Evolutionary conservation across 2,888 invertebrate species (phyloP).

Genomic region (Eulithis prunata): DNA sequence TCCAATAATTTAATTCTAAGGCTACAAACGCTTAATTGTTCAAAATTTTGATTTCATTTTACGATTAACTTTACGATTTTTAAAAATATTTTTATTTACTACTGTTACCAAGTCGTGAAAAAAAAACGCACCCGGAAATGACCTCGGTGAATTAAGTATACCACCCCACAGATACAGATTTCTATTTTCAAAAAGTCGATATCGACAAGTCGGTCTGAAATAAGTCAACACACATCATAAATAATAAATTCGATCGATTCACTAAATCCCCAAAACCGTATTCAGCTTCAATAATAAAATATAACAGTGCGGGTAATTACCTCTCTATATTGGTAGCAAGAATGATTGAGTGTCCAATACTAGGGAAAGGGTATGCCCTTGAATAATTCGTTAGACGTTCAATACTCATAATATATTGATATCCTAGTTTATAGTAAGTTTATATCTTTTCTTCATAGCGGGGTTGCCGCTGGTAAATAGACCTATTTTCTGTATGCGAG

Average conservation of each 20-base stretch:
- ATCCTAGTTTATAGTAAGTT: slow-evolving; percentile 34
- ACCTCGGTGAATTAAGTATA: no score
- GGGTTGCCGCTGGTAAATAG: slow-evolving; percentile 3
- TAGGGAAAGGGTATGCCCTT: slow-evolving; percentile 36
- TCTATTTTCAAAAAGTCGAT: no score
- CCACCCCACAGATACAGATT: no score
- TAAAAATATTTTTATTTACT: no score
- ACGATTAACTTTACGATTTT: no score
- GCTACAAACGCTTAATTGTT: no score
- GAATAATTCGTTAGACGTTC: slow-evolving; percentile 41
- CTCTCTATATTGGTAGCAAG: slow-evolving; percentile 18
- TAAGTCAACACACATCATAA: background rate
- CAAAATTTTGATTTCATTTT: no score
- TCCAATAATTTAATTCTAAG: no score
- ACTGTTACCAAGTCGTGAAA: no score
- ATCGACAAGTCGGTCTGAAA: no score
- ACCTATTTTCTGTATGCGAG: background rate
- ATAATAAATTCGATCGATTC: background rate
- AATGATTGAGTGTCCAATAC: slow-evolving; percentile 41
- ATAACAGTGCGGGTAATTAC: slow-evolving; percentile 26
- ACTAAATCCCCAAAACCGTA: background rate
- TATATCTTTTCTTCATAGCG: slow-evolving; percentile 27
- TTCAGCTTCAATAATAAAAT: slow-evolving; percentile 23
- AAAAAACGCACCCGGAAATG: no score
- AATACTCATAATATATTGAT: slow-evolving; percentile 44